Conservation (phyloP, 2,888 invertebrate genomes). For the Anthophora plumipes region DNA sequence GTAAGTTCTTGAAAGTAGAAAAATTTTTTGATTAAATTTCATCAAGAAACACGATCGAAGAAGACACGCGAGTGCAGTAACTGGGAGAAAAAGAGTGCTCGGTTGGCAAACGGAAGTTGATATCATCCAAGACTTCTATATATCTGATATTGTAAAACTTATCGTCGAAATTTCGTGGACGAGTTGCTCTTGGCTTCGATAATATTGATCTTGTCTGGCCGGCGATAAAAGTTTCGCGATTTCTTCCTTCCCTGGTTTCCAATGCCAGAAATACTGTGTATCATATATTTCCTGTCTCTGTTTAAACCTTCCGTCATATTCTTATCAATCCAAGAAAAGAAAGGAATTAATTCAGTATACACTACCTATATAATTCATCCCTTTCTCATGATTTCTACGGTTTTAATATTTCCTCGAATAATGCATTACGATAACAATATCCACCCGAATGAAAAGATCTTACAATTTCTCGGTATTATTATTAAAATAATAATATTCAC, state of each 20-base stretch:
- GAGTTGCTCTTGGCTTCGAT: constrained; percentile 37
- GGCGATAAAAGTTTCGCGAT: constrained; percentile 49
- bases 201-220: constrained; percentile 61
- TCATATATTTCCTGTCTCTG: constrained; percentile 6
- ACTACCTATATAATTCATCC: no score
- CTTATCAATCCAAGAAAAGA: no score
- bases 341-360: no score
- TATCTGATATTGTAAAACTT: constrained; percentile 46
- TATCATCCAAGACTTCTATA: constrained; percentile 38
- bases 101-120: constrained; percentile 56
- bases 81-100: not conserved
- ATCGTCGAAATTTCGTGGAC: constrained; percentile 40
- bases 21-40: no score
- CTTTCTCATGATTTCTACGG: no score
- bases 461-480: not conserved
- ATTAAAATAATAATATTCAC: not conserved
- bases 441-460: no score
- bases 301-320: not conserved
- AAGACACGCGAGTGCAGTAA: not conserved
- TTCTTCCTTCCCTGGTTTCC: constrained; percentile 2
- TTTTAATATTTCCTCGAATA: no score
- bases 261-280: constrained; percentile 15
- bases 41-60: not conserved
- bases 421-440: no score
- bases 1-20: no score